Percentiles rank a stretch among this genome's conserved stretches.
phyloP scores from a whole-genome alignment of 2,797 vertebrate species.

The Gastrophryne carolinensis region DNA sequence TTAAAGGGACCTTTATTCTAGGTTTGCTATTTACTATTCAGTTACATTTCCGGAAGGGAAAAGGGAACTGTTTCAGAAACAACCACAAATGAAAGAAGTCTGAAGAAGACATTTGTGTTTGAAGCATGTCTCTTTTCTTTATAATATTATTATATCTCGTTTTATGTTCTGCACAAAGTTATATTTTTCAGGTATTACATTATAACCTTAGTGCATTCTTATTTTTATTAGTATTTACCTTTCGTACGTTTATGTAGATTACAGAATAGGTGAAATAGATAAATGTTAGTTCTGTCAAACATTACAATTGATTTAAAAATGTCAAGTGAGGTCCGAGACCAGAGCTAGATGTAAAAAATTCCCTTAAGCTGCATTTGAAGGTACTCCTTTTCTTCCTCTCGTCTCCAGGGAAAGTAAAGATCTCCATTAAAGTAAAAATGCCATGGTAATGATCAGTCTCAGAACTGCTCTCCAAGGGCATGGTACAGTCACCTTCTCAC shows the following conservation, averaged over 20 bases:
- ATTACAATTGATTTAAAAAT: conserved; percentile 43
- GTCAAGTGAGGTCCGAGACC: conserved; percentile 50
- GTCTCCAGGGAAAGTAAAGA: conserved; percentile 43
- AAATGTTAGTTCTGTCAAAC: conserved; percentile 24
- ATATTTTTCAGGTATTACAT: no score
- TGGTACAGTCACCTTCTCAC: conserved; percentile 8
- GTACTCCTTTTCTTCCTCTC: conserved; percentile 22
- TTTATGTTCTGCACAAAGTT: no score
- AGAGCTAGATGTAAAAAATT: conserved; percentile 48
- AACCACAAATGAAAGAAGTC: no score
- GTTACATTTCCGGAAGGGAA: no score
- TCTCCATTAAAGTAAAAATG: conserved; percentile 37
- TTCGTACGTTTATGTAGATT: background rate
- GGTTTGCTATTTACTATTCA: no score
- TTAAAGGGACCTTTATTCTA: no score
- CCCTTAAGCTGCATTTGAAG: conserved; percentile 46
- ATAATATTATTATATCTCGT: no score
- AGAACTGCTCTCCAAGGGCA: conserved; percentile 26
- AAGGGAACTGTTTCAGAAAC: no score
- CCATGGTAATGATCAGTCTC: conserved; percentile 39
- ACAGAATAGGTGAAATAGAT: conserved; percentile 1
- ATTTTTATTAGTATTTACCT: background rate
- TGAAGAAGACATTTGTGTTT: no score
- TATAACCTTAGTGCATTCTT: no score
- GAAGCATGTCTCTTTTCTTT: no score